Evolutionary conservation across 2,113 vertebrate genomes (phyloP).

Genomic region (Tragelaphus buxtoni): DNA sequence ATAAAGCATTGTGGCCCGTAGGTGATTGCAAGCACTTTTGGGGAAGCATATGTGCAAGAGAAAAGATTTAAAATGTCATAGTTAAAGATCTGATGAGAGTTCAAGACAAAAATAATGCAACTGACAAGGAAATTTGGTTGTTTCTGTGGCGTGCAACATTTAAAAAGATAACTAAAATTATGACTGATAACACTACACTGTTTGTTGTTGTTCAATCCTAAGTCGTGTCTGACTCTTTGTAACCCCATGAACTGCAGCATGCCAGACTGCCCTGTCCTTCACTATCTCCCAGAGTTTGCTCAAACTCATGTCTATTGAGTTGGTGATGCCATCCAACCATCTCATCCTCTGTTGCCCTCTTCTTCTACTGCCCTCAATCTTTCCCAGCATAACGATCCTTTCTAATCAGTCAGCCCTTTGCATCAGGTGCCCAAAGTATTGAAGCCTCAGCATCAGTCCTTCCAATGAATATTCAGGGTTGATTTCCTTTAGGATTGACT

Average conservation of each 20-base stretch:
- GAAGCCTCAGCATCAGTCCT: not conserved
- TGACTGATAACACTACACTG: not conserved
- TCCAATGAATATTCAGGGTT: not conserved
- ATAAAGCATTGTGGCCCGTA: not conserved
- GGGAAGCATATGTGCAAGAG: not conserved
- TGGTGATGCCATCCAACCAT: not conserved
- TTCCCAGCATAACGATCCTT: not conserved
- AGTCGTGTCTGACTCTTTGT: not conserved
- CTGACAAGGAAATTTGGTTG: not conserved
- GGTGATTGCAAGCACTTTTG: not conserved
- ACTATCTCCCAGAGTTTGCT: not conserved
- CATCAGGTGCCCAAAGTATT: not conserved
- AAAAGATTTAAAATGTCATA: not conserved
- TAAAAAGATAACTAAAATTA: not conserved
- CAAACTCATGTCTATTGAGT: not conserved
- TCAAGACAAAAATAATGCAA: not conserved
- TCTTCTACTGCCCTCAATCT: not conserved
- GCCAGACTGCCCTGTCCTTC: not conserved
- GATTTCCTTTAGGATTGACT: not conserved
- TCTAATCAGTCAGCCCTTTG: not conserved
- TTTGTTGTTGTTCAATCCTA: not conserved
- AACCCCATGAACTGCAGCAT: not conserved
- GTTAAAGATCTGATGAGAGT: not conserved
- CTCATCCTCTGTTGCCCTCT: not conserved
- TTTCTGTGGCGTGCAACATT: not conserved